Evolutionary conservation across 2,888 invertebrate species (phyloP), one percentile per base, ranked within the genome.

Genomic region (Lypha dubia): DNA sequence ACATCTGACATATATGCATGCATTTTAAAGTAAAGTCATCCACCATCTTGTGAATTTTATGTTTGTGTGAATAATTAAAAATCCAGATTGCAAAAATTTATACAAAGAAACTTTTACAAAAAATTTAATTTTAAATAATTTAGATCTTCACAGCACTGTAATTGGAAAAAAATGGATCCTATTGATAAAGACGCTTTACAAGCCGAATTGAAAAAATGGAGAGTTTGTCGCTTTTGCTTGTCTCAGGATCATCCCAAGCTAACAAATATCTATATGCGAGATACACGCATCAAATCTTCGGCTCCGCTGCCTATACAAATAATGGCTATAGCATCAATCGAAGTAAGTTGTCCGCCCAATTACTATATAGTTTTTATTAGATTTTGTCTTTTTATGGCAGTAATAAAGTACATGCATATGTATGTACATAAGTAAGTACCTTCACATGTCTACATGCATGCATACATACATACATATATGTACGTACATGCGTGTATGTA

Each of bases 191-290:
- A 81, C 3, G 41, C 44, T 32, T 62, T 84, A 13, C 73, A 84
- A 44, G 32, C 32, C 22, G 93, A 93, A 87, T 91, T 96, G 83
- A 93, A 94, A 90, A 92, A 93, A 65, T 93, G 94, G 92, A 94
- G 94, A 92, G 93, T 96, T 84, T 96, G 96, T 91, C 94, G 96
- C 87, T 96, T 96, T 92, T 96, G 96, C 92, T 93, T 96, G 88
- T 92, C 94, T 83, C 94, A 94, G 90, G 94, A 94, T 87, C 94
- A 93, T 85, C 35, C 58, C n/a, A 93, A 94, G 77, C 92, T 96
- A 85, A 93, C 93, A 86, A 95, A 94, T 91, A 94, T 96, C 89
- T 96, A 95, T 91, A 94, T 95, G 87, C 87, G 89, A 20, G 93
- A 93, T 89, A 89, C 92, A 75, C 93, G 92, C 87, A 92, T 93